Conservation (phyloP, 2,888 invertebrate species). For the Poecilobothrus nobilitatus region DNA sequence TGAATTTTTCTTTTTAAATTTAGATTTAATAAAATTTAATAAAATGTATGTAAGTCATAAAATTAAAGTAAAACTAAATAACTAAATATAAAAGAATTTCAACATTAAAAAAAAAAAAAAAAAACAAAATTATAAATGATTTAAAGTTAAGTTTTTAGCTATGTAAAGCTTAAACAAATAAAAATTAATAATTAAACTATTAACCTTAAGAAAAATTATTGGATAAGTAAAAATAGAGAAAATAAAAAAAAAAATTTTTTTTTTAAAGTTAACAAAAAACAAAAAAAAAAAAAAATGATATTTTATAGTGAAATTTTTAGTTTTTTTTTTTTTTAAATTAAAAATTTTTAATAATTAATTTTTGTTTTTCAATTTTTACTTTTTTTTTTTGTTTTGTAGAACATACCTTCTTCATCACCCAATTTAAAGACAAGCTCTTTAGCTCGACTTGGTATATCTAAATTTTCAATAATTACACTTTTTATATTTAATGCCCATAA, state of each 20-base stretch:
- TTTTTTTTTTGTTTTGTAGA: background rate
- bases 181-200: too few species aligned
- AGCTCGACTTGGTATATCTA: constrained; percentile 91
- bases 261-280: background rate
- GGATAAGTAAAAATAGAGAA: too few species aligned
- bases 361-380: too few species aligned
- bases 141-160: too few species aligned
- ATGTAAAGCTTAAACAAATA: too few species aligned
- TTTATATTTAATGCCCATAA: constrained; percentile 45
- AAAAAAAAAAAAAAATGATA: background rate
- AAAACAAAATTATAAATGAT: too few species aligned
- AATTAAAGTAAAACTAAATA: background rate
- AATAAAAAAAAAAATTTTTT: too few species aligned
- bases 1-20: background rate
- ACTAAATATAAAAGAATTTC: background rate
- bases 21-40: too few species aligned
- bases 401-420: constrained; percentile 50
- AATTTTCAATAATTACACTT: constrained; percentile 88
- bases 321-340: background rate
- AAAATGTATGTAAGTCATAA: too few species aligned
- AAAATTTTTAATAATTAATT: too few species aligned
- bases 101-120: background rate
- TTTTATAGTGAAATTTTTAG: background rate
- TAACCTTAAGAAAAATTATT: too few species aligned
- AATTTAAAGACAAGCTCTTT: constrained; percentile 73